Percentiles rank a stretch among this genome's conserved stretches.
phyloP scores from a whole-genome alignment of 2,797 vertebrate genomes.

The Xenentodon cancila region DNA sequence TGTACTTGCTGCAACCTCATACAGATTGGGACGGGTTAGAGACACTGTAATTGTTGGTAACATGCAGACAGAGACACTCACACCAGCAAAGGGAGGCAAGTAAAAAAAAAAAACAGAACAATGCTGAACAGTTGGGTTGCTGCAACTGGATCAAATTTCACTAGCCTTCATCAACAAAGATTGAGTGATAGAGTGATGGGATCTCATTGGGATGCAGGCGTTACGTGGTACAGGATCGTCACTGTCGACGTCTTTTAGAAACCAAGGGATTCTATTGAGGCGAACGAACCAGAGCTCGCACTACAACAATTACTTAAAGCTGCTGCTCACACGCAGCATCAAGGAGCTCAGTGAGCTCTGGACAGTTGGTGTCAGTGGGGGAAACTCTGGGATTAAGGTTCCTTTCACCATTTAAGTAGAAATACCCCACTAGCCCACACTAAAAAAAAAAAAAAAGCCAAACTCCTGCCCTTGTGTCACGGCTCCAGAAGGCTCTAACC shows the following conservation, averaged over 20 bases:
- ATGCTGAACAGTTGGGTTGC: constrained; percentile 36
- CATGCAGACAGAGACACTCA: too few relatives aligned
- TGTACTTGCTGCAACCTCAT: constrained; percentile 33
- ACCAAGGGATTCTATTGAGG: constrained; percentile 60
- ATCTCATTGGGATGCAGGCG: constrained; percentile 29
- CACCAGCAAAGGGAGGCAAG: constrained; percentile 3
- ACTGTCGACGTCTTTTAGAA: constrained; percentile 57
- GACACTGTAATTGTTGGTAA: not conserved
- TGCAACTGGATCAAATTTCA: constrained; percentile 37
- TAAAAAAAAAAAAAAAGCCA: constrained; percentile 18
- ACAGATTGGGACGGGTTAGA: constrained; percentile 10
- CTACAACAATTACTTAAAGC: constrained; percentile 70
- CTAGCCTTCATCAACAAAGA: constrained; percentile 24
- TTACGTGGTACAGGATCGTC: constrained; percentile 49
- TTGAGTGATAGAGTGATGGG: constrained; percentile 36
- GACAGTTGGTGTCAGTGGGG: constrained; percentile 18
- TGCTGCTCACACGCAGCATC: constrained; percentile 45
- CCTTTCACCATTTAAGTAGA: constrained; percentile 50
- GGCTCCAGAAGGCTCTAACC: constrained; percentile 26
- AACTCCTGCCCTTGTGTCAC: constrained; percentile 13
- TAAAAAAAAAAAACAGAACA: too few relatives aligned
- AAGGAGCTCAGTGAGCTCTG: constrained; percentile 30
- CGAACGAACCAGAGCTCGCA: constrained; percentile 51
- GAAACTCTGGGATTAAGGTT: constrained; percentile 40
- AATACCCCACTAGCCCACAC: constrained; percentile 30